A percentile compares a stretch with the other conserved stretches of the same genome.
phyloP scores from a whole-genome alignment of 2,888 invertebrate species.

The Colletes collaris region DNA sequence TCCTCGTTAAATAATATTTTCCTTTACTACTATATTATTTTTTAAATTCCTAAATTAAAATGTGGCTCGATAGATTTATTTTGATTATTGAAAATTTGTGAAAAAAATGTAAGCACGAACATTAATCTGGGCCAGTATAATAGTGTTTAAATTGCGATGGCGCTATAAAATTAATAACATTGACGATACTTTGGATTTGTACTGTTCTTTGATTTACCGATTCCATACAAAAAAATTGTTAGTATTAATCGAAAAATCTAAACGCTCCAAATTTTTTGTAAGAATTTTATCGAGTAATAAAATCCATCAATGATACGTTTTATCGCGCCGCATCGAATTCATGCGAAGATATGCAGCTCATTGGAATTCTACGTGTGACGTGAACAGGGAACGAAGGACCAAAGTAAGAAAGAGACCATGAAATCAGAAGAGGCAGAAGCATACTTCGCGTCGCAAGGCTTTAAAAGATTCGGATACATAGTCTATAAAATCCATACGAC shows the following conservation, averaged over 20 bases:
- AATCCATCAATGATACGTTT: neutral
- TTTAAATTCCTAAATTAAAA: no score
- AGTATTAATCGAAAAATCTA: neutral
- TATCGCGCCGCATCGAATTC: conserved; percentile 47
- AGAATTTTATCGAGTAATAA: neutral
- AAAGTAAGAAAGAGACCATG: conserved; percentile 22
- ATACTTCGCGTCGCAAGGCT: conserved; percentile 1
- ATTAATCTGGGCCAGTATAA: no score
- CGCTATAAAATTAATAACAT: no score
- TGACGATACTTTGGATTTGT: no score
- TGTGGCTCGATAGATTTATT: no score
- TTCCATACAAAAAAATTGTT: no score
- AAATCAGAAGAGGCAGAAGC: conserved; percentile 10
- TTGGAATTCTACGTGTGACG: conserved; percentile 35
- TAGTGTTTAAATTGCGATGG: no score
- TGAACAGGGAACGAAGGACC: conserved; percentile 16
- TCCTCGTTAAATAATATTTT: no score
- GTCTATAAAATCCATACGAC: conserved; percentile 24
- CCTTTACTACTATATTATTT: no score
- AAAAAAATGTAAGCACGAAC: no score
- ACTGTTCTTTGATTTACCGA: no score
- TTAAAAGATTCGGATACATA: conserved; percentile 19
- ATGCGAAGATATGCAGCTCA: conserved; percentile 26
- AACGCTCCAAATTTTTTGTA: neutral
- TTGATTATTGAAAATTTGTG: no score